phyloP scores from a whole-genome alignment of 2,797 vertebrate genomes.

The Rhyacichthys aspro region DNA sequence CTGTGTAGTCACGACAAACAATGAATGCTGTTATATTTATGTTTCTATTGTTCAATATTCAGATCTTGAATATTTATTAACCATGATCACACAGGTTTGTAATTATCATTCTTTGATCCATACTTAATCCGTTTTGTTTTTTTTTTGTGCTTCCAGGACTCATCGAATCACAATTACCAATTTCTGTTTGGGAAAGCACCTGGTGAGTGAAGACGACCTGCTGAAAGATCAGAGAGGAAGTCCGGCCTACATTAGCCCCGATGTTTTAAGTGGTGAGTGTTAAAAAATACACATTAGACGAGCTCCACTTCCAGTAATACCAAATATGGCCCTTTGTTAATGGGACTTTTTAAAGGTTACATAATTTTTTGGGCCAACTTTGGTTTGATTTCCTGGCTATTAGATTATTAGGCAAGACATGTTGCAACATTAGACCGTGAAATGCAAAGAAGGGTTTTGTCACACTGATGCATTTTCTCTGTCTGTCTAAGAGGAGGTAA shows the following conservation, averaged over 20 bases:
- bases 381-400: conserved; percentile 56
- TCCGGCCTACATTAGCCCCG: conserved; percentile 98
- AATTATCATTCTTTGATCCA: background rate
- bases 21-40: background rate
- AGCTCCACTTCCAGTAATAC: background rate
- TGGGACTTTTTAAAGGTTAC: conserved; percentile 42
- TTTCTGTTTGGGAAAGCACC: conserved; percentile 98
- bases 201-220: conserved; percentile 97
- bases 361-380: conserved; percentile 31
- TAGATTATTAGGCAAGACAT: conserved; percentile 59
- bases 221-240: conserved; percentile 99
- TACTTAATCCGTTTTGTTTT: conserved; percentile 19
- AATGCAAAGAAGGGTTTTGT: conserved; percentile 21
- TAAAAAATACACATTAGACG: background rate
- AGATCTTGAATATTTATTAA: too few relatives aligned
- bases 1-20: background rate
- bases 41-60: too few relatives aligned
- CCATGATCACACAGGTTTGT: too few relatives aligned
- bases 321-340: background rate
- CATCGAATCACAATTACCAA: conserved; percentile 98
- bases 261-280: conserved; percentile 93
- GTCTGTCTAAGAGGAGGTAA: conserved; percentile 32
- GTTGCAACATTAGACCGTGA: conserved; percentile 51
- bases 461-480: too few relatives aligned
- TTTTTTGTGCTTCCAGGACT: conserved; percentile 79